These are phyloP conservation scores for Metopolophium dirhodum DNA, from an alignment of 1,140 invertebrate genomes.

Conservation along the genomic window DNA sequence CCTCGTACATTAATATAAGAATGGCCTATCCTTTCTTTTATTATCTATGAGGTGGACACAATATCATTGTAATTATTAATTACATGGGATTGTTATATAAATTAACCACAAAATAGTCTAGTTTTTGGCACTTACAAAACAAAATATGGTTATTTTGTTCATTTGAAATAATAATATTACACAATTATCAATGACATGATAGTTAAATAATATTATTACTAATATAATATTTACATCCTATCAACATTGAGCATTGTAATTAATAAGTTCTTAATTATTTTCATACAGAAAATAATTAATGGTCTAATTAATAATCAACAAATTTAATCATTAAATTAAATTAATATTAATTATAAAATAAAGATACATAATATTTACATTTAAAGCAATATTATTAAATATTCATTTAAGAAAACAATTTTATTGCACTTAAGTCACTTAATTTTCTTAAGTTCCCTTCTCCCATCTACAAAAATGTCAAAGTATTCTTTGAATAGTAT, in stretches of 20 bases:
- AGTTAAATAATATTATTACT: conserved; percentile 43
- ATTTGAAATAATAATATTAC: conserved; percentile 37
- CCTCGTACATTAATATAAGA: too few species aligned
- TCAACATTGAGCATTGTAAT: conserved; percentile 51
- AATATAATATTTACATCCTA: conserved; percentile 44
- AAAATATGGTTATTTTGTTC: conserved; percentile 54
- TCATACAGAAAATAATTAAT: conserved; percentile 12
- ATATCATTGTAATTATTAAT: background rate
- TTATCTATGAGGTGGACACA: background rate
- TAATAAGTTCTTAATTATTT: conserved; percentile 36
- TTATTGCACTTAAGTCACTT: conserved; percentile 39
- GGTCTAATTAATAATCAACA: conserved; percentile 48
- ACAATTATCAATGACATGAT: conserved; percentile 38
- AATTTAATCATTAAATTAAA: background rate
- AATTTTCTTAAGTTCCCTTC: conserved; percentile 42
- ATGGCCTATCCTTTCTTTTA: too few species aligned
- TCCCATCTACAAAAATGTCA: conserved; percentile 12
- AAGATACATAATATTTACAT: conserved; percentile 35
- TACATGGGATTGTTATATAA: background rate
- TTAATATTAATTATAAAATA: conserved; percentile 34
- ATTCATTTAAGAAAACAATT: conserved; percentile 47
- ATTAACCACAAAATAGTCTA: conserved; percentile 46
- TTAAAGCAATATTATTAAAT: conserved; percentile 13
- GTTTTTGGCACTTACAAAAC: conserved; percentile 55
- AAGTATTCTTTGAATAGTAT: background rate